These are phyloP conservation scores for Malacoctenus gilli DNA, from an alignment of 2,797 vertebrate species.

Conservation along the genomic window DNA sequence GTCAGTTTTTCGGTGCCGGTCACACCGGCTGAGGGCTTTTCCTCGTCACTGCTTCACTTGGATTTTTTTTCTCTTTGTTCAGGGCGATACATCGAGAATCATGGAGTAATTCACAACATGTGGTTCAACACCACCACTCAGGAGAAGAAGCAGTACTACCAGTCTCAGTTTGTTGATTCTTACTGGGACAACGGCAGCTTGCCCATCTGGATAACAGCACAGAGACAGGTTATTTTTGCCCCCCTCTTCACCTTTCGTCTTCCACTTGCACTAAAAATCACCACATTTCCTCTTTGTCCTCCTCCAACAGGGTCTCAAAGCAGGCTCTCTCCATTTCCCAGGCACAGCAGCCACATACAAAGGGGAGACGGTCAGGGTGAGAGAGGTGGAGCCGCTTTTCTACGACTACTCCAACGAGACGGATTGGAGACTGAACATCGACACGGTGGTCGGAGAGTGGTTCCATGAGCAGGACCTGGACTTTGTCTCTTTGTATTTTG, in stretches of 20 bases:
- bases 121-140: constrained; percentile 85
- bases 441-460: constrained; percentile 89
- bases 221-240: constrained; percentile 87
- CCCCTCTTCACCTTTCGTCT: constrained; percentile 53
- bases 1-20: too few relatives aligned
- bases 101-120: constrained; percentile 95
- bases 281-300: too few relatives aligned
- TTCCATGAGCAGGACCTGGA: constrained; percentile 79
- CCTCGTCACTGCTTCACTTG: too few relatives aligned
- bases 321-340: constrained; percentile 91
- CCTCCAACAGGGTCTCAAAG: constrained; percentile 90
- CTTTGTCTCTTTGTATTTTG: constrained; percentile 91
- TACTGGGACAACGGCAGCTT: constrained; percentile 95
- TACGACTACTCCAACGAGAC: constrained; percentile 87
- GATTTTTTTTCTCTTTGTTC: too few relatives aligned
- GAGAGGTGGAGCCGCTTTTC: constrained; percentile 75
- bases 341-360: constrained; percentile 87
- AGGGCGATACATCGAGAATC: constrained; percentile 91
- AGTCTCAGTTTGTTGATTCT: constrained; percentile 80
- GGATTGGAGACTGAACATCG: constrained; percentile 81
- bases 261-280: too few relatives aligned
- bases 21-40: too few relatives aligned
- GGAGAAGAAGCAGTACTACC: constrained; percentile 82
- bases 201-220: constrained; percentile 96
- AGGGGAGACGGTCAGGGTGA: constrained; percentile 73